Conservation (phyloP, 1,140 invertebrate species). For the Maconellicoccus hirsutus region DNA sequence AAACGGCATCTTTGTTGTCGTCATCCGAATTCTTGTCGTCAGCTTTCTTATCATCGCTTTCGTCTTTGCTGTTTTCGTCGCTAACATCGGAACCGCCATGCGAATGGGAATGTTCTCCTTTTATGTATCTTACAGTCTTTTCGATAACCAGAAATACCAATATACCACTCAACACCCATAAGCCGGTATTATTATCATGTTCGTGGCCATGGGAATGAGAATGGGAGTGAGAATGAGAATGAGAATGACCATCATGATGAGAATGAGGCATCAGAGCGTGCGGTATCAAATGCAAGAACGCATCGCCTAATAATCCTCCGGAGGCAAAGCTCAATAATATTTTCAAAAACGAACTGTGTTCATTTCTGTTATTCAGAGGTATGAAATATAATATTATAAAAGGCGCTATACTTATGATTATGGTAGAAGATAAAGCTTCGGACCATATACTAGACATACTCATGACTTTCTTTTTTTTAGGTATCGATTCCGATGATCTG, state of each 20-base stretch:
- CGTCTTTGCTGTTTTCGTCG: not conserved
- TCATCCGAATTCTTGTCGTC: not conserved
- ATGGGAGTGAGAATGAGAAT: slow-evolving; percentile 42
- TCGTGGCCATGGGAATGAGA: slow-evolving; percentile 38
- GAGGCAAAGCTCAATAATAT: slow-evolving; percentile 87
- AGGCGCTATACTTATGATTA: slow-evolving; percentile 86
- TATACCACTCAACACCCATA: slow-evolving; percentile 83
- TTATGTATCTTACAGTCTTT: slow-evolving; percentile 80
- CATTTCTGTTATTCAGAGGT: slow-evolving; percentile 74
- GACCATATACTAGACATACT: slow-evolving; percentile 48
- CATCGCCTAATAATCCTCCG: slow-evolving; percentile 87
- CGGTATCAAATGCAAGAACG: slow-evolving; percentile 92
- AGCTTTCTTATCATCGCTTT: not conserved
- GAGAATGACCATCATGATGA: slow-evolving; percentile 38
- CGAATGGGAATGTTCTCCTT: slow-evolving; percentile 60
- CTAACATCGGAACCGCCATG: not conserved
- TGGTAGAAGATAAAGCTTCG: slow-evolving; percentile 74
- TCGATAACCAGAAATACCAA: slow-evolving; percentile 83
- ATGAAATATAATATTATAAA: slow-evolving; percentile 89
- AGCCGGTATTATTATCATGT: slow-evolving; percentile 65
- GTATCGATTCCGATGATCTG: slow-evolving; percentile 28
- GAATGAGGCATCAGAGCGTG: slow-evolving; percentile 66
- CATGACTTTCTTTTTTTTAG: slow-evolving; percentile 23
- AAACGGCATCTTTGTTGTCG: not conserved
- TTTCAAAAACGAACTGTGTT: slow-evolving; percentile 74